phyloP scores from a whole-genome alignment of 37 sponge, comb jelly and placozoan species.

The Eunapius fragilis region DNA sequence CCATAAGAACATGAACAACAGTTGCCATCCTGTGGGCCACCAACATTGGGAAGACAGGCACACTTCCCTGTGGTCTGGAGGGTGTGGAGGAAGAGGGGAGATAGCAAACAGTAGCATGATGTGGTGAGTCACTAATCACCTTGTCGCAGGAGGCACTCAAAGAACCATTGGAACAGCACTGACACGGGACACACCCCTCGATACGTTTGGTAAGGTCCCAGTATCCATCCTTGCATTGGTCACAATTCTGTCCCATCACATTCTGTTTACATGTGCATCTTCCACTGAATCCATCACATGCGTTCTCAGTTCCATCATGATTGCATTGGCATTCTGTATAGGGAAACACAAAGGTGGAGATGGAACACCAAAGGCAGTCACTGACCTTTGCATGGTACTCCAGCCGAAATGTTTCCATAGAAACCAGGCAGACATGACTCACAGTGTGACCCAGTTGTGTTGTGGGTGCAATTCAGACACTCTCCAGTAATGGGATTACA shows the following conservation, averaged over 20 bases:
- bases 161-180: slow-evolving; percentile 60
- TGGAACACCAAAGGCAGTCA: background rate
- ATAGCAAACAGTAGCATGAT: background rate
- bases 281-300: slow-evolving; percentile 34
- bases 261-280: slow-evolving; percentile 44
- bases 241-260: slow-evolving; percentile 33
- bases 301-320: slow-evolving; percentile 39
- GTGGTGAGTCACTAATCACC: slow-evolving; percentile 5
- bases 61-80: slow-evolving; percentile 73
- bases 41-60: slow-evolving; percentile 69
- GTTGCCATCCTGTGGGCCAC: slow-evolving; percentile 52
- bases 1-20: slow-evolving; percentile 76
- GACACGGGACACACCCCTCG: slow-evolving; percentile 51
- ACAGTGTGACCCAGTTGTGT: slow-evolving; percentile 84
- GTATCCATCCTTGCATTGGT: slow-evolving; percentile 32
- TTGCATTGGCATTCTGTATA: slow-evolving; percentile 53
- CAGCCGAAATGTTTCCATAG: slow-evolving; percentile 63
- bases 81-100: background rate
- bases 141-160: slow-evolving; percentile 17
- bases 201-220: slow-evolving; percentile 31
- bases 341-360: background rate
- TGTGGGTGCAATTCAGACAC: slow-evolving; percentile 80
- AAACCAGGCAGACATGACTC: slow-evolving; percentile 65
- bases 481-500: slow-evolving; percentile 78
- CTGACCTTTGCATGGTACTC: slow-evolving; percentile 61